Percentiles rank a stretch among this genome's conserved stretches.
Conservation (phyloP, 2,113 vertebrate species). For the Nycticebus coucang region DNA sequence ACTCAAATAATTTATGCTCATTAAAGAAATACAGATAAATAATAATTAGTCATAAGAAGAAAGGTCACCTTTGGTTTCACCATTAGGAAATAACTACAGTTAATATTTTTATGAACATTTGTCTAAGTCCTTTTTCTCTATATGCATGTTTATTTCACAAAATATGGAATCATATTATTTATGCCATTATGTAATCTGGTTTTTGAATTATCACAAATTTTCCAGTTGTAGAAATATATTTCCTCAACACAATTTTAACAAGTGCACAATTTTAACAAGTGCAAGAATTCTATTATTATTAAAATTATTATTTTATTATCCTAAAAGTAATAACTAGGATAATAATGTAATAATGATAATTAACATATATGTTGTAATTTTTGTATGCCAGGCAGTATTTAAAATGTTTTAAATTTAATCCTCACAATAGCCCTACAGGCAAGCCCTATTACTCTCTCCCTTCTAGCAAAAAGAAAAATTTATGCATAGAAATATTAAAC, state of each 20-base stretch:
- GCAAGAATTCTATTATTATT: too few species aligned
- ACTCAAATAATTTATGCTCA: background rate
- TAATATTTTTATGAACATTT: background rate
- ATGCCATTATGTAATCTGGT: background rate
- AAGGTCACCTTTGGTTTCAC: background rate
- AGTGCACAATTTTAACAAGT: background rate
- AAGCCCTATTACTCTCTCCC: background rate
- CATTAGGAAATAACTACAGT: background rate
- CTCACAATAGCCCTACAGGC: background rate
- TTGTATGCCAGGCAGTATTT: background rate
- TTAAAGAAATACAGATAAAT: background rate
- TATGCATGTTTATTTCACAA: background rate
- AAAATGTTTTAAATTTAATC: background rate
- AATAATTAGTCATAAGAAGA: background rate
- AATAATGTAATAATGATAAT: background rate
- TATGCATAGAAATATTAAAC: background rate
- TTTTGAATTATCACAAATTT: constrained; percentile 6
- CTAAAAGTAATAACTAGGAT: too few species aligned
- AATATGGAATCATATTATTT: background rate
- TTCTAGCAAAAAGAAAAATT: background rate
- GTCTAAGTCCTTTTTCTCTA: background rate
- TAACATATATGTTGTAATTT: background rate
- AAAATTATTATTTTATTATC: too few species aligned
- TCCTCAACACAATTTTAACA: background rate
- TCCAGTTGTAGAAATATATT: background rate